phyloP scores from a whole-genome alignment of 2,797 vertebrate genomes.

The Lagodon rhomboides region DNA sequence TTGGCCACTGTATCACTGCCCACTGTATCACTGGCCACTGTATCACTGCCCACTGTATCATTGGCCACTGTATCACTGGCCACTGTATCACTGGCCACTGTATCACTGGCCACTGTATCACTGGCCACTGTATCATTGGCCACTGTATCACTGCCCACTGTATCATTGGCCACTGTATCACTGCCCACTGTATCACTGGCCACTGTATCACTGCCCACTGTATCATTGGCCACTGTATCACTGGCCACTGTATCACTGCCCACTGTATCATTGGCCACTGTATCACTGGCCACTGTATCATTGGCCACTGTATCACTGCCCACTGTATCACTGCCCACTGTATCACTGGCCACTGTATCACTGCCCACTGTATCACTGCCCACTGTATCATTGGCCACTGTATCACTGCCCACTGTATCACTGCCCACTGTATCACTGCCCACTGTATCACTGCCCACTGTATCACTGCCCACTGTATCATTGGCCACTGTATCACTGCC shows the following conservation, averaged over 20 bases:
- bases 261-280: background rate
- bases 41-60: background rate
- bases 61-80: background rate
- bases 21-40: background rate
- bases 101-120: background rate
- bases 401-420: background rate
- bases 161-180: background rate
- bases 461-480: background rate
- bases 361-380: background rate
- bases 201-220: no score
- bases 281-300: background rate
- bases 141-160: no score
- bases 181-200: background rate
- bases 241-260: no score
- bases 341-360: background rate
- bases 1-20: no score
- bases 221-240: background rate
- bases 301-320: no score
- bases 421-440: background rate
- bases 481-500: background rate
- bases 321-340: no score
- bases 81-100: background rate
- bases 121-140: no score
- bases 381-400: no score
- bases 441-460: background rate